These are phyloP conservation scores for Hetaerina americana DNA, from an alignment of 1,140 invertebrate species.

Conservation along the genomic window DNA sequence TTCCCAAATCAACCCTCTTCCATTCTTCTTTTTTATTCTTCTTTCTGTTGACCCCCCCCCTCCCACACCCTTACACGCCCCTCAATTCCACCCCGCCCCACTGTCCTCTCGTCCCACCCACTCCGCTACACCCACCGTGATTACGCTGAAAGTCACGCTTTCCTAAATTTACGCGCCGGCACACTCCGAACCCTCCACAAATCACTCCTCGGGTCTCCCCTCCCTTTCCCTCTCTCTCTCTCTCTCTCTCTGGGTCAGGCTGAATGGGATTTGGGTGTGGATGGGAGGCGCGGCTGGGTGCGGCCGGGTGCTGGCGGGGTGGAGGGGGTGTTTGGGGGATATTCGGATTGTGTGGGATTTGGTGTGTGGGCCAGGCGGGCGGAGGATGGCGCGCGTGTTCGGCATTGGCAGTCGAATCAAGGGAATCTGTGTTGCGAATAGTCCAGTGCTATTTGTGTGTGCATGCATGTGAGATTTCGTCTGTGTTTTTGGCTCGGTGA, in stretches of 20 bases:
- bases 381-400: not conserved
- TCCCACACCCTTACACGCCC: not conserved
- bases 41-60: not conserved
- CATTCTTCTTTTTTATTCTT: not conserved
- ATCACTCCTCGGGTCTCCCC: not conserved
- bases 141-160: not conserved
- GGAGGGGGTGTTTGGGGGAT: not conserved
- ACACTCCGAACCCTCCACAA: not conserved
- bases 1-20: not conserved
- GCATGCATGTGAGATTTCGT: no score
- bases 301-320: not conserved
- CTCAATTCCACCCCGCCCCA: not conserved
- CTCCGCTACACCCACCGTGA: not conserved
- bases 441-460: no score
- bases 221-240: no score
- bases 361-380: not conserved
- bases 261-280: not conserved
- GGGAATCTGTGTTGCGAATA: no score
- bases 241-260: not conserved
- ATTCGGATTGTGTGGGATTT: not conserved
- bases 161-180: not conserved
- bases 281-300: not conserved
- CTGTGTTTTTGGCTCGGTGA: no score
- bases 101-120: not conserved
- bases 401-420: no score